Percentiles rank a stretch among this genome's conserved stretches.
phyloP scores from a whole-genome alignment of 2,888 invertebrate species.

The Polyommatus iphigenia region DNA sequence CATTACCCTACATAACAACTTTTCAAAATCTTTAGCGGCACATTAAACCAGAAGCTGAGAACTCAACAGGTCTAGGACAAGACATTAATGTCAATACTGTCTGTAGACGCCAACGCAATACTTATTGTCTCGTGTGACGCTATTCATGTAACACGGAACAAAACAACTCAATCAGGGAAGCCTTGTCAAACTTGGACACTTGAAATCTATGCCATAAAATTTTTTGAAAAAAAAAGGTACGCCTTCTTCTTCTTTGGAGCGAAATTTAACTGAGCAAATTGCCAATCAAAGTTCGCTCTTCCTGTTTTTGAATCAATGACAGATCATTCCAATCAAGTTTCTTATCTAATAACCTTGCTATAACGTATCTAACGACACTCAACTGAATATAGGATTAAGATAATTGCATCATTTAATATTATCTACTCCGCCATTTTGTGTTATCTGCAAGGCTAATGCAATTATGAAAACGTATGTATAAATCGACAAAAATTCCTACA shows the following conservation, averaged over 20 bases:
- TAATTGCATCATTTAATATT: conserved; percentile 39
- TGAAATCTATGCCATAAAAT: background rate
- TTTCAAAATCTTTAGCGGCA: background rate
- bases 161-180: background rate
- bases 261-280: background rate
- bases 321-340: conserved; percentile 18
- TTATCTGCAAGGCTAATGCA: conserved; percentile 30
- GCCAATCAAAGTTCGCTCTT: background rate
- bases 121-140: conserved; percentile 15
- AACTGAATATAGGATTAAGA: conserved; percentile 43
- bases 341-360: conserved; percentile 28
- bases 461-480: conserved; percentile 27
- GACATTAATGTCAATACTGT: conserved; percentile 19
- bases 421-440: conserved; percentile 42
- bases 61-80: conserved; percentile 18
- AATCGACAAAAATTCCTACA: conserved; percentile 15
- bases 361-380: conserved; percentile 36
- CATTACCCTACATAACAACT: background rate
- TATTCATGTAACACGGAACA: conserved; percentile 2
- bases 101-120: conserved; percentile 12
- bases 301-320: conserved; percentile 10
- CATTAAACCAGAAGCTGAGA: conserved; percentile 17
- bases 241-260: background rate
- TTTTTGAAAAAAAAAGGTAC: background rate
- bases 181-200: background rate